These are phyloP conservation scores for Ahaetulla prasina DNA, from an alignment of 2,113 vertebrate genomes.

Conservation along the genomic window DNA sequence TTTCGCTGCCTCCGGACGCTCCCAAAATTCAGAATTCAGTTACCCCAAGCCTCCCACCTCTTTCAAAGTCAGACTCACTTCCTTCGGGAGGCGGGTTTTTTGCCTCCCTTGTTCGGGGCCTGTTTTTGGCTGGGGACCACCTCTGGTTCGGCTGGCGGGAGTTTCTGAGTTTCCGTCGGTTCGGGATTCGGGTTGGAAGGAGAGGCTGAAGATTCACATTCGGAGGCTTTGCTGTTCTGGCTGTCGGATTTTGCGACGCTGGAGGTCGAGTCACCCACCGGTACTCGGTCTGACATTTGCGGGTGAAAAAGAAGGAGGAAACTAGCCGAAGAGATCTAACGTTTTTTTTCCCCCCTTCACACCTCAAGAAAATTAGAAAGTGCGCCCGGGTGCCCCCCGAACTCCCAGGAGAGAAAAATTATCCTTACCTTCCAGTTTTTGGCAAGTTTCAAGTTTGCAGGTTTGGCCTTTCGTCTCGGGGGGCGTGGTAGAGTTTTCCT, in stretches of 20 bases:
- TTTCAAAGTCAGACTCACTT: slow-evolving; percentile 68
- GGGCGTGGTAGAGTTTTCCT: slow-evolving; percentile 78
- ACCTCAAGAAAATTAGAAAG: not conserved
- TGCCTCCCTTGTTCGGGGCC: slow-evolving; percentile 60
- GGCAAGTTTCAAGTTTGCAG: slow-evolving; percentile 66
- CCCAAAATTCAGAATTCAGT: not conserved
- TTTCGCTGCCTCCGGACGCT: fast-evolving
- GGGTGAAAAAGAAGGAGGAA: not conserved
- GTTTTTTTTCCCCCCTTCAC: too few species aligned
- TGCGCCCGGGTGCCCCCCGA: fast-evolving
- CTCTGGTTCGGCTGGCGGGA: slow-evolving; percentile 36
- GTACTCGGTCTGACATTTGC: slow-evolving; percentile 65
- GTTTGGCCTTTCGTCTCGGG: slow-evolving; percentile 77
- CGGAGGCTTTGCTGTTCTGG: slow-evolving; percentile 64
- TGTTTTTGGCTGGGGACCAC: slow-evolving; percentile 58
- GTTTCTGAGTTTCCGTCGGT: slow-evolving; percentile 58
- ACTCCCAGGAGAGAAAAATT: not conserved
- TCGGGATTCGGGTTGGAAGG: slow-evolving; percentile 68
- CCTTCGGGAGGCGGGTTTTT: slow-evolving; percentile 72
- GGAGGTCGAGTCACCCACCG: slow-evolving; percentile 51
- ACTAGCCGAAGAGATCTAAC: not conserved
- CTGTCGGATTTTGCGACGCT: slow-evolving; percentile 68
- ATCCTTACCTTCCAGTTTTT: slow-evolving; percentile 74
- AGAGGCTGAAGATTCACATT: slow-evolving; percentile 53
- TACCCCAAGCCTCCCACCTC: not conserved